These are phyloP conservation scores for Anomalospiza imberbis DNA, from an alignment of 2,797 vertebrate genomes.

Conservation along the genomic window DNA sequence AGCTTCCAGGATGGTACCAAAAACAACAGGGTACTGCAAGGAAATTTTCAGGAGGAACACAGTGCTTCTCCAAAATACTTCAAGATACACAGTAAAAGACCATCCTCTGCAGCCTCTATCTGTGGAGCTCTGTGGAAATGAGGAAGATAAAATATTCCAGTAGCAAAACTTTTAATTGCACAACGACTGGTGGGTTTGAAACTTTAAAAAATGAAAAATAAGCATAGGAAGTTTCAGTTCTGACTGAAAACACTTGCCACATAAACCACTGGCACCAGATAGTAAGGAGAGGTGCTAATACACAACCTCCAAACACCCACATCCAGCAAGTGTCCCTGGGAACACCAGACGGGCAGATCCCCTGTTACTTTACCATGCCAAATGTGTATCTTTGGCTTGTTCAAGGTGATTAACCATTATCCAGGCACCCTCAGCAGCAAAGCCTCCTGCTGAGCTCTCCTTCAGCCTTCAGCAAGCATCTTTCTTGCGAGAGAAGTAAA, in stretches of 20 bases:
- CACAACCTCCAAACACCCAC: neutral
- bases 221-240: neutral
- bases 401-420: neutral
- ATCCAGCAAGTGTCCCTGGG: fast-evolving
- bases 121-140: neutral
- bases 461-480: constrained; percentile 39
- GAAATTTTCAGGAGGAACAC: neutral
- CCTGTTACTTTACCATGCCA: fast-evolving
- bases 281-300: neutral
- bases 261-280: neutral
- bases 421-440: neutral
- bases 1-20: neutral
- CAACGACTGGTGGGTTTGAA: neutral
- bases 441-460: neutral
- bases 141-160: neutral
- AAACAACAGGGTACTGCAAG: neutral
- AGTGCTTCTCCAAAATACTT: neutral
- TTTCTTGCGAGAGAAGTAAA: constrained; percentile 83
- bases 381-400: too few relatives aligned
- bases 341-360: neutral
- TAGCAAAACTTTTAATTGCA: constrained; percentile 1
- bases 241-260: neutral
- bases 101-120: neutral
- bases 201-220: neutral
- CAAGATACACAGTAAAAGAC: neutral